Evolutionary conservation across 30 jellyfish, hydroid and myxozoan species (phyloP), one percentile per base, ranked within the genome.

Genomic region (Hydractinia symbiolongicarpus): DNA sequence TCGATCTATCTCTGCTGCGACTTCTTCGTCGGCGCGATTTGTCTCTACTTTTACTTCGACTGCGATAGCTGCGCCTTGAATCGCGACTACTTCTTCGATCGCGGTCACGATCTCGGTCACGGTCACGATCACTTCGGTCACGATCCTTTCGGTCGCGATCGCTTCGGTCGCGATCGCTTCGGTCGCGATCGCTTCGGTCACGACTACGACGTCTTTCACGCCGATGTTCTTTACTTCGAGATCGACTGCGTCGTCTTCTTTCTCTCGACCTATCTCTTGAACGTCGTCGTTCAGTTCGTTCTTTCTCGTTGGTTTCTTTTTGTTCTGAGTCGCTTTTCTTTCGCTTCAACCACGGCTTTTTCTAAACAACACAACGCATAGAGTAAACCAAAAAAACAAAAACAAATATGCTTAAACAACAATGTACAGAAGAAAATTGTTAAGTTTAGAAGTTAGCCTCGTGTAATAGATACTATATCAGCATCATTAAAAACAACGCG

Each of bases 31-130:
- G 69, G 15, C 89, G 21, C 16, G 86, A 64, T 66, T 54, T 15
- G 73, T 88, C 94, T 58, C 94, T 72, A 74, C 94, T 83, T 51
- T 82, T 69, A 64, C 90, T 57, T 44, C 79, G 55, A 10, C 90
- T 56, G 6, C 79, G 67, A 54, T 76, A 55, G 16, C 90, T 78
- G 9, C 78, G 56, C 14, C 82, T 74, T 54, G 86, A 64, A 5
- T 74, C 86, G 44, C 85, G 82, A 68, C 60, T 67, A 52, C 83
- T 52, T 17, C 81, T 61, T 19, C 61, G 60, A 13, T 57, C 72
- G 5, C 67, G 50, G 61, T 53, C 14, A 51, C 84, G 60, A 5
- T 52, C 85, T 13, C 55, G 4, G 4, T 78, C 86, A 5, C 88
- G 54, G 15, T 79, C 79, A 72, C 90, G 76, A 8, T 72, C 61